phyloP scores from a whole-genome alignment of 2,797 vertebrate genomes.

The Peromyscus aztecus region DNA sequence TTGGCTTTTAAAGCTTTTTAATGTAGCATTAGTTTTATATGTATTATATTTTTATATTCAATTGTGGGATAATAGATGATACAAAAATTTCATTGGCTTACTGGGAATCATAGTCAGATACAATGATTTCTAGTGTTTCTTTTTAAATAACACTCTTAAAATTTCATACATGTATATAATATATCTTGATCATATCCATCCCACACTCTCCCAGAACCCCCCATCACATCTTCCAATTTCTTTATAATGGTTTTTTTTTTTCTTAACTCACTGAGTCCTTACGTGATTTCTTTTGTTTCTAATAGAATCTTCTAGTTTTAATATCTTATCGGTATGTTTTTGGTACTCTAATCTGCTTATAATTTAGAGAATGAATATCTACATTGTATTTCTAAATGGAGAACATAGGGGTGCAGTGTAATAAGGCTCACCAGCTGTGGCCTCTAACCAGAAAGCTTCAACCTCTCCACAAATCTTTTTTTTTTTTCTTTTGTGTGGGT shows the following conservation, averaged over 20 bases:
- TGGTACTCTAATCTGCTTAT: neutral
- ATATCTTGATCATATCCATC: neutral
- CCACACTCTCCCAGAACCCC: neutral
- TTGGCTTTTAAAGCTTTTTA: conserved; percentile 28
- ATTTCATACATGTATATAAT: neutral
- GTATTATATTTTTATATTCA: conserved; percentile 13
- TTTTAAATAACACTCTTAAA: neutral
- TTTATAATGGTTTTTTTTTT: neutral
- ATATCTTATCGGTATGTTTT: neutral
- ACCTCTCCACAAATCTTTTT: neutral
- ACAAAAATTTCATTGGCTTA: neutral
- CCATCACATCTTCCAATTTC: neutral
- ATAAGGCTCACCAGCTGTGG: neutral
- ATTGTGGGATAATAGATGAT: neutral
- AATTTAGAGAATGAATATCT: conserved; percentile 26
- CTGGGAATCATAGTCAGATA: neutral
- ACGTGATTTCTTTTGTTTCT: neutral
- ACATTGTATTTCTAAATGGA: neutral
- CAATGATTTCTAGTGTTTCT: conserved; percentile 22
- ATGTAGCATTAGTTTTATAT: neutral
- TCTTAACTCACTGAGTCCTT: neutral
- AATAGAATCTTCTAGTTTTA: neutral
- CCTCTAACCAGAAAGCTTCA: neutral
- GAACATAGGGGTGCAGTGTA: neutral
- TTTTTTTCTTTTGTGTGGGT: neutral